Evolutionary conservation across 2,797 vertebrate species (phyloP).

Genomic region (Oryzias sinensis): DNA sequence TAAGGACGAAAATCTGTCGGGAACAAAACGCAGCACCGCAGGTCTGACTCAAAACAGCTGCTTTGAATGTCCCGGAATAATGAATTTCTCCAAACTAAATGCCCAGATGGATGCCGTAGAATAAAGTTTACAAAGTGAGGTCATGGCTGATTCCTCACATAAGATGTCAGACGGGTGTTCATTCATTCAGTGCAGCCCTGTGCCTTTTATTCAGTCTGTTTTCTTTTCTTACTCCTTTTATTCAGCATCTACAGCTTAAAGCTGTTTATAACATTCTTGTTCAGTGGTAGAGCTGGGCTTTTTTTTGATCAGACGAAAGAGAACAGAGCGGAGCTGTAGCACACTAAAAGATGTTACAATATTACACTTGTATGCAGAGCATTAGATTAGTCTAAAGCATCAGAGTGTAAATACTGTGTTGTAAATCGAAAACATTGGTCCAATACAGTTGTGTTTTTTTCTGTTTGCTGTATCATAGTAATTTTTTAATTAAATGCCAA

Average conservation of each 20-base stretch:
- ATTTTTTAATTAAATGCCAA: too few relatives aligned
- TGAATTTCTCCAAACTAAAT: conserved; percentile 20
- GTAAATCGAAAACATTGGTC: too few relatives aligned
- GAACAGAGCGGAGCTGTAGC: conserved; percentile 2
- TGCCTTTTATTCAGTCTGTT: background rate
- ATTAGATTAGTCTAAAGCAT: too few relatives aligned
- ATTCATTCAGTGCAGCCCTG: conserved; percentile 7
- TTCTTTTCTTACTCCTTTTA: background rate
- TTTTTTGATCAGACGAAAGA: conserved; percentile 1
- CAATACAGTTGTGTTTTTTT: too few relatives aligned
- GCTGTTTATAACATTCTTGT: conserved; percentile 5
- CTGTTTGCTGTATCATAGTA: too few relatives aligned
- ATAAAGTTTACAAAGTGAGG: too few relatives aligned
- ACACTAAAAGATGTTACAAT: conserved; percentile 1
- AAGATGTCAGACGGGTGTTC: too few relatives aligned
- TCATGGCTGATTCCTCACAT: too few relatives aligned
- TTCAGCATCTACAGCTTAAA: background rate
- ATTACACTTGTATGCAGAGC: background rate
- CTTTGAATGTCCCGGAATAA: conserved; percentile 23
- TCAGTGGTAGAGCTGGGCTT: conserved; percentile 1
- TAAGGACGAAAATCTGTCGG: conserved; percentile 36
- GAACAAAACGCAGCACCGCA: conserved; percentile 14
- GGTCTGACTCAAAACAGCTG: conserved; percentile 17
- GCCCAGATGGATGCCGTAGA: conserved; percentile 16
- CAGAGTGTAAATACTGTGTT: too few relatives aligned